Evolutionary conservation across 2,797 vertebrate species (phyloP).

Genomic region (Coracias cyanogaster): DNA sequence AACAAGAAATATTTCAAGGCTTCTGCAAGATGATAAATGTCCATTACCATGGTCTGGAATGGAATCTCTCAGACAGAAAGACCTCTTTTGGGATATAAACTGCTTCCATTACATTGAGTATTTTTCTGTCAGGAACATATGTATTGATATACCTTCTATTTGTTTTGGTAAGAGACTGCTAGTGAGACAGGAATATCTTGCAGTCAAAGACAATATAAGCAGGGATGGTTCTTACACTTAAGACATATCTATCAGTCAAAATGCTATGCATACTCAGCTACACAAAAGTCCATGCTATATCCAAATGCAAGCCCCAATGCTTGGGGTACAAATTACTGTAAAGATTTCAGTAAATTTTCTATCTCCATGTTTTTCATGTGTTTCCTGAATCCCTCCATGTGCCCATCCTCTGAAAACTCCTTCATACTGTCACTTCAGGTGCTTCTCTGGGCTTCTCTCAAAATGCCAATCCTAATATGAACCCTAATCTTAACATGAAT

Average conservation of each 20-base stretch:
- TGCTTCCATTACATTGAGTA: not conserved
- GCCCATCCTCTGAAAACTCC: not conserved
- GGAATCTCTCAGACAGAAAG: constrained; percentile 18
- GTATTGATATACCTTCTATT: not conserved
- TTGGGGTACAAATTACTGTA: not conserved
- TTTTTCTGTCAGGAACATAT: constrained; percentile 9
- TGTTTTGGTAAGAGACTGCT: not conserved
- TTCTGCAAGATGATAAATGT: constrained; percentile 10
- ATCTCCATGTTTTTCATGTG: not conserved
- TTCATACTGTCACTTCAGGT: not conserved
- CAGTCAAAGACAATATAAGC: not conserved
- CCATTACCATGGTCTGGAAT: not conserved
- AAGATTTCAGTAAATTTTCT: not conserved
- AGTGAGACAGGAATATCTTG: not conserved
- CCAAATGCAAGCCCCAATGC: not conserved
- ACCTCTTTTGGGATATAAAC: constrained; percentile 15
- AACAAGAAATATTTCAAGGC: constrained; percentile 24
- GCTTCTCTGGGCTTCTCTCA: not conserved
- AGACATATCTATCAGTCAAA: not conserved
- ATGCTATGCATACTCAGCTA: not conserved
- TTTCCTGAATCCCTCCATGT: not conserved
- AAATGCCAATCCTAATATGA: not conserved
- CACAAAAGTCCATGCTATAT: not conserved
- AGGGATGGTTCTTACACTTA: not conserved
- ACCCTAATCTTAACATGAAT: not conserved